Conservation (phyloP, 2,113 vertebrate genomes). For the Candoia aspera region DNA sequence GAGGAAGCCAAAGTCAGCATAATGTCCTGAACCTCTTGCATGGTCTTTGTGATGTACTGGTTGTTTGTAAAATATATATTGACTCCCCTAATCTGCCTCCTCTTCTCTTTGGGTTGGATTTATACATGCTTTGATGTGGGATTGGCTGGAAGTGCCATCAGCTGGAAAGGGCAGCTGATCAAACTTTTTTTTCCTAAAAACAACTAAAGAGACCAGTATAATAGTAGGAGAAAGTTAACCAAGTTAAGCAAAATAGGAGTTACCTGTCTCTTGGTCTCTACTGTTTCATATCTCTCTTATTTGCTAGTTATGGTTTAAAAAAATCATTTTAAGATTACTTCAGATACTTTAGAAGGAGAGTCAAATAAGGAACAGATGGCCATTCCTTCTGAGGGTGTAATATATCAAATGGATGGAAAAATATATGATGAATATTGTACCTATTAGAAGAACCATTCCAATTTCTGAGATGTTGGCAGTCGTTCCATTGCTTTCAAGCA, state of each 20-base stretch:
- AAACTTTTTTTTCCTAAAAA: background rate
- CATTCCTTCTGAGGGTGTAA: background rate
- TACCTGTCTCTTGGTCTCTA: no score
- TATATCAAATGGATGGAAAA: background rate
- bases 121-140: background rate
- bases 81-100: background rate
- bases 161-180: background rate
- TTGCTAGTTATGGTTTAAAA: background rate
- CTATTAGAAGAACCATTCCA: background rate
- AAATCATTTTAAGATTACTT: background rate
- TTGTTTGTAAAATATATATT: background rate
- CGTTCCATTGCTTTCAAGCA: background rate
- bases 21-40: background rate
- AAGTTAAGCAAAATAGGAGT: no score
- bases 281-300: background rate
- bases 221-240: no score
- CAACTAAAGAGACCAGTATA: background rate
- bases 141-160: background rate
- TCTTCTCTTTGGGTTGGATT: background rate
- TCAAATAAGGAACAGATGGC: no score
- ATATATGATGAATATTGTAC: background rate
- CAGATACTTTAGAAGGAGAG: background rate
- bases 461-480: background rate
- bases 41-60: background rate
- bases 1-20: background rate